Conservation (phyloP, 2,888 invertebrate species). For the Seira musarum region DNA sequence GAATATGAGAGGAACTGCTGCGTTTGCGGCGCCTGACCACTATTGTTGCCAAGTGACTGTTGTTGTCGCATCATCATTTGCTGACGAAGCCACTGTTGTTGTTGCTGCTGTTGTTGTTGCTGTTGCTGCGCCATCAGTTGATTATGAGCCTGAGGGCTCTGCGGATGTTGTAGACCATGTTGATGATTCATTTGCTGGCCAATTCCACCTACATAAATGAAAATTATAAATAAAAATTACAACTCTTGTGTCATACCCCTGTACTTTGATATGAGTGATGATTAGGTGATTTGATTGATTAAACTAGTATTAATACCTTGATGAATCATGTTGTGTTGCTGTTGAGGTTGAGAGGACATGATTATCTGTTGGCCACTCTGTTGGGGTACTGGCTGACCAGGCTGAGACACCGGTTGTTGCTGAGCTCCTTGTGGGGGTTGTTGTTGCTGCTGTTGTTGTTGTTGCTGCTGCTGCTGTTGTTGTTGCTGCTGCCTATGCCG, state of each 20-base stretch:
- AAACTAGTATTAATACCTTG: constrained; percentile 49
- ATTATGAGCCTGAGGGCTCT: constrained; percentile 69
- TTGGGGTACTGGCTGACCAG: constrained; percentile 53
- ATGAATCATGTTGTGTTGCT: constrained; percentile 68
- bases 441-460: constrained; percentile 71
- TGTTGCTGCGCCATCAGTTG: constrained; percentile 71
- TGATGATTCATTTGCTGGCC: constrained; percentile 68
- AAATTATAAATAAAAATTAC: neutral
- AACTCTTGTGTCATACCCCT: too few relatives aligned
- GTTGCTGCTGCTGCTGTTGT: constrained; percentile 71
- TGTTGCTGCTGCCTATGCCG: constrained; percentile 82
- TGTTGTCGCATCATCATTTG: constrained; percentile 71
- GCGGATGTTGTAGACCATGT: constrained; percentile 68
- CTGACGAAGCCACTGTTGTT: constrained; percentile 72
- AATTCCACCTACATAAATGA: constrained; percentile 50
- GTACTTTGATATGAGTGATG: too few relatives aligned
- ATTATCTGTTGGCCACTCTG: constrained; percentile 62
- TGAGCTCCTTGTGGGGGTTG: constrained; percentile 72
- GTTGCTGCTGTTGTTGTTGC: constrained; percentile 73
- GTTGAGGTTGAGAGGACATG: constrained; percentile 69
- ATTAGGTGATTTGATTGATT: too few relatives aligned
- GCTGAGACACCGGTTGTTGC: constrained; percentile 59
- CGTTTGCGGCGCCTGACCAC: constrained; percentile 72
- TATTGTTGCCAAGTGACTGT: constrained; percentile 71
- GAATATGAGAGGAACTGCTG: constrained; percentile 71